Conservation (phyloP, 1,140 invertebrate genomes). For the Caenorhabditis brenneri region DNA sequence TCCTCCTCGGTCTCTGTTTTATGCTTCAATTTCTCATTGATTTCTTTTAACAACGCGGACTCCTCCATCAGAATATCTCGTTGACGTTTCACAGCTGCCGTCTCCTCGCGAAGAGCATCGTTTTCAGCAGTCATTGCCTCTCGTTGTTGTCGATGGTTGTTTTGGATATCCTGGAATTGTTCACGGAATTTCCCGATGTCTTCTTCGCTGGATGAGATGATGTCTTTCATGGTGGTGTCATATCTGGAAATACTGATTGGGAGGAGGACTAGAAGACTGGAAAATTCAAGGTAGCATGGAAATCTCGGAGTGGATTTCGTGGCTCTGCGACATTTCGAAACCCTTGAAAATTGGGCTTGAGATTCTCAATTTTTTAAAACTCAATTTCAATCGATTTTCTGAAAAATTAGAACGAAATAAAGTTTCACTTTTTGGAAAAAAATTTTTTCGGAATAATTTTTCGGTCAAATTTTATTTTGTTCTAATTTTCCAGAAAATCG, state of each 20-base stretch:
- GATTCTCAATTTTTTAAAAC: too few relatives aligned
- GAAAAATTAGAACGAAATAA: too few relatives aligned
- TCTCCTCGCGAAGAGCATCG: conserved; percentile 8
- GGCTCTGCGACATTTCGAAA: too few relatives aligned
- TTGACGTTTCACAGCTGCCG: background rate
- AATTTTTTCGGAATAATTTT: too few relatives aligned
- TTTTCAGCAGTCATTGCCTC: conserved; percentile 8
- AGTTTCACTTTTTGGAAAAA: too few relatives aligned
- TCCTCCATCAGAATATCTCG: background rate
- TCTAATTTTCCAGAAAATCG: too few relatives aligned
- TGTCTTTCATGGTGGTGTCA: background rate
- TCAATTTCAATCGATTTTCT: too few relatives aligned
- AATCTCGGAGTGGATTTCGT: too few relatives aligned
- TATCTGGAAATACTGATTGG: background rate
- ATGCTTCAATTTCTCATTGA: conserved; percentile 8
- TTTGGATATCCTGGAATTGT: conserved; percentile 39
- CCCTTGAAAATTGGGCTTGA: too few relatives aligned
- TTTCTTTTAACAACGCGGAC: background rate
- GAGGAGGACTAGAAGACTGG: too few relatives aligned
- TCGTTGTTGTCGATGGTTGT: conserved; percentile 33
- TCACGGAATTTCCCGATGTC: conserved; percentile 32
- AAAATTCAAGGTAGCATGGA: too few relatives aligned
- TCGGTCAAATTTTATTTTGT: too few relatives aligned
- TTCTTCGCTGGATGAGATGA: background rate
- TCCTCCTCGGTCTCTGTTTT: background rate